Evolutionary conservation across 2,888 invertebrate species (phyloP).

Genomic region (Itoplectis maculator): DNA sequence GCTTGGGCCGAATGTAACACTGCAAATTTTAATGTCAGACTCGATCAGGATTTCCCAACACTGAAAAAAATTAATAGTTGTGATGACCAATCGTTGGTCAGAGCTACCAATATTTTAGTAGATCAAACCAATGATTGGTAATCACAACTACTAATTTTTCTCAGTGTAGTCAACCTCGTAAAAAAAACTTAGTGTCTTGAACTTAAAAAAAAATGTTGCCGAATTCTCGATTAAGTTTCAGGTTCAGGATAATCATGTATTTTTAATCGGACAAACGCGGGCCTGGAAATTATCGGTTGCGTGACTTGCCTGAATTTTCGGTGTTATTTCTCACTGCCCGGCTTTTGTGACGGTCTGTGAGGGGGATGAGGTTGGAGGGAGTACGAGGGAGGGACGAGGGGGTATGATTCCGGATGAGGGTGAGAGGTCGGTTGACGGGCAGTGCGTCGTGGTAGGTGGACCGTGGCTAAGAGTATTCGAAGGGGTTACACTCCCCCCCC

Average conservation of each 20-base stretch:
- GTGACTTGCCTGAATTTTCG: conserved; percentile 32
- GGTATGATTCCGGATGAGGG: conserved; percentile 51
- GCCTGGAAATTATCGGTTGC: not conserved
- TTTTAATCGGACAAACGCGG: conserved; percentile 13
- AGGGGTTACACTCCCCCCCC: conserved; percentile 70
- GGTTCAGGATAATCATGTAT: not conserved
- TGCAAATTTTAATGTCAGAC: too few relatives aligned
- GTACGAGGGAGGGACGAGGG: conserved; percentile 57
- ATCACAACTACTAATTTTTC: too few relatives aligned
- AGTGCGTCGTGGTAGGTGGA: conserved; percentile 71
- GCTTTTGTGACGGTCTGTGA: conserved; percentile 24
- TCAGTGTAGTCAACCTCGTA: not conserved
- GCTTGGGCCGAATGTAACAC: too few relatives aligned
- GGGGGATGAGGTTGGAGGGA: too few relatives aligned
- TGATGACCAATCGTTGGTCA: too few relatives aligned
- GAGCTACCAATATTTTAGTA: too few relatives aligned
- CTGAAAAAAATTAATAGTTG: too few relatives aligned
- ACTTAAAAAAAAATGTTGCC: too few relatives aligned
- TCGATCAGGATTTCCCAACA: too few relatives aligned
- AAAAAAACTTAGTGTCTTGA: not conserved
- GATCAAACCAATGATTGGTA: too few relatives aligned
- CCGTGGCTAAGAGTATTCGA: conserved; percentile 75
- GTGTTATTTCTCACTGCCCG: conserved; percentile 21
- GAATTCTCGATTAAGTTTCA: too few relatives aligned
- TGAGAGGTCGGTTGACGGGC: conserved; percentile 71